phyloP scores from a whole-genome alignment of 37 sponge, comb jelly and placozoan genomes.

The Petrosia ficiformis region DNA sequence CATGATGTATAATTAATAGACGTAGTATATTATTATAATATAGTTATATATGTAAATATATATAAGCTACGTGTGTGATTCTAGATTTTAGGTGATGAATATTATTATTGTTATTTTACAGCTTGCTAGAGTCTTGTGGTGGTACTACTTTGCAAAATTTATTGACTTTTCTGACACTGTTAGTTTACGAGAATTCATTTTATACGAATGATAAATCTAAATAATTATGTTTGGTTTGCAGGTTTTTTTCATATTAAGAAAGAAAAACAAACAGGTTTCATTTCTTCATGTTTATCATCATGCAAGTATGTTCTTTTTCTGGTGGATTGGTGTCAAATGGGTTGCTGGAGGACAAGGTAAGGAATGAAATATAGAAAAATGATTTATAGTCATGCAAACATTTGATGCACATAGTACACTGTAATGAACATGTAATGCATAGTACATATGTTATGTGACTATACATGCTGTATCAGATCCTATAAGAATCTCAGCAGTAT shows the following conservation, averaged over 20 bases:
- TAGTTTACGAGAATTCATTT: conserved; percentile 14
- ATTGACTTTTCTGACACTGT: conserved; percentile 93
- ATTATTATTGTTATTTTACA: no score
- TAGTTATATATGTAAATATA: no score
- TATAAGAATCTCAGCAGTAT: background rate
- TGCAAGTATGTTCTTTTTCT: conserved; percentile 86
- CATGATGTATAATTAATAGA: no score
- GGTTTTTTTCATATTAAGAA: conserved; percentile 91
- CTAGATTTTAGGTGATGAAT: no score
- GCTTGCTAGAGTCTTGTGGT: conserved; percentile 92
- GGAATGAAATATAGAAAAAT: conserved; percentile 16
- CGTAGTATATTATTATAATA: no score
- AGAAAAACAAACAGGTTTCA: conserved; percentile 89
- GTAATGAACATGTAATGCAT: no score
- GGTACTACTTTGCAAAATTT: conserved; percentile 90
- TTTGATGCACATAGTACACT: no score
- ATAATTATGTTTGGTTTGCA: no score
- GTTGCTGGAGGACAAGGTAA: conserved; percentile 93
- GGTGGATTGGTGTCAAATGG: conserved; percentile 98
- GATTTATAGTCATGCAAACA: no score
- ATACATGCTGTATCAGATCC: no score
- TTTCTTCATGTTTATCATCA: conserved; percentile 97
- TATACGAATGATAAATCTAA: no score
- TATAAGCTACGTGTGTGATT: no score
- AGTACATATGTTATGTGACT: conserved; percentile 1